Base-by-base conservation (phyloP, 1,140 invertebrate genomes). In the Conopomorpha cramerella region DNA sequence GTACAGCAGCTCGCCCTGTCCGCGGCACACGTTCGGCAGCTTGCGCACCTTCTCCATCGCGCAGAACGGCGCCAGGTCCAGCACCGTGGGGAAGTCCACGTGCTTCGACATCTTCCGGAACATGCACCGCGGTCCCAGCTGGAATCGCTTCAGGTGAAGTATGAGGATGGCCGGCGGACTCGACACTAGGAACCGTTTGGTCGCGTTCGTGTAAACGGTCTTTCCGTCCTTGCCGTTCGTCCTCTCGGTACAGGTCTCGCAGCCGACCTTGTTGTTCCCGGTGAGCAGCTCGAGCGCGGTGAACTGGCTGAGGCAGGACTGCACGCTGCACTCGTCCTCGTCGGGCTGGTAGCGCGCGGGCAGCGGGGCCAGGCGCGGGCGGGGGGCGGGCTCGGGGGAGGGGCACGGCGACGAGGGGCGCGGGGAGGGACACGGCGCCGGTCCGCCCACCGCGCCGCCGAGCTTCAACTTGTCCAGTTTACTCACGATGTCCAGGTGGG, bases 1-100 rank as follows among this genome's bases (percentile, higher is more conserved):
- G 70, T 99, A 99, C 13, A 93, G 61, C 6, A 95, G 78, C 59
- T 87, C 79, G 32, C 77, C 83, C 57, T 90, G 86, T 15, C 82
- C 84, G 15, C 77, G 67, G 37, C 79, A 55, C 36, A 86, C 81
- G 36, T 83, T 85, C 10, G 84, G 81, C 16, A 86, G 57, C 45
- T 81, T 83, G 58, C 89, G 84, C 31, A 86, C 84, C 49, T 89
- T 84, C 25, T 87, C 85, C 58, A 66, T 59, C 30, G 89, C 90
- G 52, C 93, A 96, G 61, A 94, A 96, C 8, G 95, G 93, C 14
- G 94, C 88, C 16, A 99, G 71, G 61, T 99, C 92, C 10, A 99
- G 65, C 0, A 92, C 44, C 3, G 89, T 80, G 0, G 93, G 91
- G 65, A 99, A 99, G 46, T 87, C 86, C 0, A 99, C 93, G 52